Base-by-base conservation (phyloP, 2,888 invertebrate species). In the Kuschelorhynchus macadamiae region DNA sequence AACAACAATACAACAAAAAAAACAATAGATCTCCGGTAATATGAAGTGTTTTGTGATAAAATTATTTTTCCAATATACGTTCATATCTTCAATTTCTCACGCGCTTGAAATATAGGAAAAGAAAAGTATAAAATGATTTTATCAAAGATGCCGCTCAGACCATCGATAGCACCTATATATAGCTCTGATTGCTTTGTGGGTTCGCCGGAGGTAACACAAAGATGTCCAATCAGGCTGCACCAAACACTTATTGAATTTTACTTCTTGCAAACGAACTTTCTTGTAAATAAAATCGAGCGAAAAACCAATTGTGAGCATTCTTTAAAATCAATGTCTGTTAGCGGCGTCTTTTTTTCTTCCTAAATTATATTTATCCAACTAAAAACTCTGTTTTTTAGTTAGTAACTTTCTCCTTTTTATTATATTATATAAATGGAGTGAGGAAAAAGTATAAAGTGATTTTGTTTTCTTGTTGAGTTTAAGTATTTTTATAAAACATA, bases 171-270 rank as follows among this genome's bases (percentile, higher is more conserved):
- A 67, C 70, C 70, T 70, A 70, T 70, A 70, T 59, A 62, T 46
- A n/a, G n/a, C 47, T 11, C 44, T 83, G 83, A 83, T 83, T 82
- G 79, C 82, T 82, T 83, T 83, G 82, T 82, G 78, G 74, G 68
- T 76, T 79, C 42, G 67, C 81, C 80, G 80, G 79, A 81, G 81
- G 81, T 82, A 81, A 81, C 82, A 82, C 81, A 83, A 83, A 83
- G 82, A 82, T 79, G 79, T 79, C 82, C 84, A 84, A 84, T 84
- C 83, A 84, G 81, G 80, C 79, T 81, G 81, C 82, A 81, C 79
- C 80, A 80, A 82, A 75, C 82, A 81, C 79, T 84, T 83, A 84
- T 84, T 84, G 83, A 83, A 80, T 84, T 84, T 82, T 62, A 66
- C 66, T 70, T 70, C 57, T 70, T 70, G 70, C 66, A 70, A 70